Percentiles rank a stretch among this genome's conserved stretches.
These are phyloP conservation scores for Coturnix japonica DNA, from an alignment of 2,113 vertebrate genomes.

Conservation along the genomic window DNA sequence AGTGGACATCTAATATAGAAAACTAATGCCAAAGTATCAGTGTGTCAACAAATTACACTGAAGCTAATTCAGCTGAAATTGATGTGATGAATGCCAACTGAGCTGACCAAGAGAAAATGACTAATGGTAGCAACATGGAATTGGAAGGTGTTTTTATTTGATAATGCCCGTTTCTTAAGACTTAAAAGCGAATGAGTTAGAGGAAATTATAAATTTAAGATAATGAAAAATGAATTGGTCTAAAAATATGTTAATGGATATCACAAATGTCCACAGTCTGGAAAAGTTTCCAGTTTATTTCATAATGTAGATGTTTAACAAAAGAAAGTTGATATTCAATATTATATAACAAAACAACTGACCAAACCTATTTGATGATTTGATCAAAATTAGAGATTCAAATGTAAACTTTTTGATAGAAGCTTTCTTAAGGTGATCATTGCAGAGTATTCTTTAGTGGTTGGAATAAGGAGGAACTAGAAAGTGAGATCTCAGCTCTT, in stretches of 20 bases:
- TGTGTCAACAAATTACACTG: neutral
- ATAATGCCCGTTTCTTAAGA: neutral
- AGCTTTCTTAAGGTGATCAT: neutral
- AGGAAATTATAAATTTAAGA: neutral
- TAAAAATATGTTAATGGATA: neutral
- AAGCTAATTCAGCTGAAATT: conserved; percentile 11
- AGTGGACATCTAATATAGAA: neutral
- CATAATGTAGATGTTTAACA: neutral
- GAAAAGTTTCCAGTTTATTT: neutral
- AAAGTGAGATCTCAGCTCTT: neutral
- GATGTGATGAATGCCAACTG: neutral
- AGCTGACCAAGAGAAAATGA: neutral
- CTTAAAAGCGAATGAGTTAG: neutral
- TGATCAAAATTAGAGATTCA: neutral
- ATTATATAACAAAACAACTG: neutral
- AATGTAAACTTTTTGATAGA: neutral
- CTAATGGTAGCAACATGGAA: neutral
- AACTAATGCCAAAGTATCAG: neutral
- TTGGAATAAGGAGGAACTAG: neutral
- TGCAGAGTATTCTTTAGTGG: neutral
- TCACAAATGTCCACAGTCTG: neutral
- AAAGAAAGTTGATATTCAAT: neutral
- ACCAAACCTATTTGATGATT: neutral
- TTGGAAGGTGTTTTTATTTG: neutral
- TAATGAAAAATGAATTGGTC: neutral